phyloP scores from a whole-genome alignment of 2,797 vertebrate genomes.

The Pyrocephalus nanus region DNA sequence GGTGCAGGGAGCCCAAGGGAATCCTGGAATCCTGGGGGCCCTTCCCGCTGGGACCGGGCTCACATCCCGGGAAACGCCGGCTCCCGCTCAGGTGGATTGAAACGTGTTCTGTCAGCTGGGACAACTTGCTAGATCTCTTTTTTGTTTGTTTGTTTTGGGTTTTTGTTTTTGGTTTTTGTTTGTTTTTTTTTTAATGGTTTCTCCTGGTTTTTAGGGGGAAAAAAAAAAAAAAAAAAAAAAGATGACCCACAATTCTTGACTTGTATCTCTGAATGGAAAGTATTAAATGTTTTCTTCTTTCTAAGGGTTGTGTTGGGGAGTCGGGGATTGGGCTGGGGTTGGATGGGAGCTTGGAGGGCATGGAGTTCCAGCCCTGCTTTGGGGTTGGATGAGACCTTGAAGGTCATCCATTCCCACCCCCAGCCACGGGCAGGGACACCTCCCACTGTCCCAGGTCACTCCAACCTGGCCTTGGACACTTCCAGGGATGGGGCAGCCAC shows the following conservation, averaged over 20 bases:
- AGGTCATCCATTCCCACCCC: not conserved
- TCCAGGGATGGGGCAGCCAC: not conserved
- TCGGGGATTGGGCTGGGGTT: not conserved
- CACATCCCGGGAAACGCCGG: not conserved
- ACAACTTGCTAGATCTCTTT: not conserved
- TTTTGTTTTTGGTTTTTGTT: not conserved
- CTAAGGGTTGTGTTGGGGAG: not conserved
- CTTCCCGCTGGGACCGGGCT: not conserved
- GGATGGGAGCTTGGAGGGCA: not conserved
- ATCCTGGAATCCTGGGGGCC: not conserved
- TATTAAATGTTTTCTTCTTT: conserved; percentile 78
- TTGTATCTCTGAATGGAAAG: conserved; percentile 70
- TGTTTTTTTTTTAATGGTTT: not conserved
- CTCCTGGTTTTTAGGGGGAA: conserved; percentile 25
- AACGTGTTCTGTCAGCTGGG: not conserved
- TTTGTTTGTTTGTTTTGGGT: not conserved
- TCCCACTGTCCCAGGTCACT: fast-evolving
- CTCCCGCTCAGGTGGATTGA: not conserved
- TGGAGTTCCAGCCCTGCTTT: not conserved
- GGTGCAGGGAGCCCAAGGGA: not conserved
- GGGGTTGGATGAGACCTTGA: not conserved
- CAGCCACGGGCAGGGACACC: not conserved
- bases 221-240: not conserved
- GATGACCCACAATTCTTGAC: not conserved
- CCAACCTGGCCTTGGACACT: not conserved